Conservation (phyloP, 2,797 vertebrate genomes). For the Parambassis ranga region DNA sequence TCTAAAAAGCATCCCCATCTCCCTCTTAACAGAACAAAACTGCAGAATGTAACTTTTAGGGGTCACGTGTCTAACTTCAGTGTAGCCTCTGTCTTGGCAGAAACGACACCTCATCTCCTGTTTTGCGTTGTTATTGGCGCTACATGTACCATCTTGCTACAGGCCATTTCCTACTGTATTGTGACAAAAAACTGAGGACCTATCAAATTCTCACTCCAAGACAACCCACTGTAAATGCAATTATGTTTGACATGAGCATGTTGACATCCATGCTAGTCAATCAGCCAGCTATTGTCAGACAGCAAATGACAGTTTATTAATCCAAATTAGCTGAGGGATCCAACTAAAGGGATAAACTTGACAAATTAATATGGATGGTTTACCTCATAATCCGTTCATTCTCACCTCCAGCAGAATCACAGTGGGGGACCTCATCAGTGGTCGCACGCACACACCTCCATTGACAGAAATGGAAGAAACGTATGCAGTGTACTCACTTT, state of each 20-base stretch:
- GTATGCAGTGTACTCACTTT: conserved; percentile 80
- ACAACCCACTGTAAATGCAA: conserved; percentile 69
- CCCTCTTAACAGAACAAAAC: conserved; percentile 33
- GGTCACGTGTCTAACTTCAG: conserved; percentile 32
- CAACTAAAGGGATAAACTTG: conserved; percentile 78
- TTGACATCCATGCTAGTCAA: conserved; percentile 76
- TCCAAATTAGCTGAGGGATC: conserved; percentile 77
- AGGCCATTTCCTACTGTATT: conserved; percentile 47
- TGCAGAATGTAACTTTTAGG: conserved; percentile 56
- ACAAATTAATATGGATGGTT: conserved; percentile 74
- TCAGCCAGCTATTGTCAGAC: conserved; percentile 72
- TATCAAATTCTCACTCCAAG: conserved; percentile 50
- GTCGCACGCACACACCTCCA: conserved; percentile 27
- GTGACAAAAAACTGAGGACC: conserved; percentile 53
- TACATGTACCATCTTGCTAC: conserved; percentile 33
- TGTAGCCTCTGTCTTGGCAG: conserved; percentile 21
- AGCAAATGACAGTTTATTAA: conserved; percentile 75
- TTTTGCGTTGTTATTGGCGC: conserved; percentile 37
- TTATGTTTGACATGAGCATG: conserved; percentile 74
- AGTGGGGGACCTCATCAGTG: conserved; percentile 44
- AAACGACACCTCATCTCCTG: conserved; percentile 20
- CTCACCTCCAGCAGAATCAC: conserved; percentile 71
- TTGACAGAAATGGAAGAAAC: conserved; percentile 12
- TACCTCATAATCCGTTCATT: conserved; percentile 74
- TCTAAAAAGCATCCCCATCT: conserved; percentile 53